Base-by-base conservation (phyloP, 2,113 vertebrate genomes). In the Cochlearius cochlearius region DNA sequence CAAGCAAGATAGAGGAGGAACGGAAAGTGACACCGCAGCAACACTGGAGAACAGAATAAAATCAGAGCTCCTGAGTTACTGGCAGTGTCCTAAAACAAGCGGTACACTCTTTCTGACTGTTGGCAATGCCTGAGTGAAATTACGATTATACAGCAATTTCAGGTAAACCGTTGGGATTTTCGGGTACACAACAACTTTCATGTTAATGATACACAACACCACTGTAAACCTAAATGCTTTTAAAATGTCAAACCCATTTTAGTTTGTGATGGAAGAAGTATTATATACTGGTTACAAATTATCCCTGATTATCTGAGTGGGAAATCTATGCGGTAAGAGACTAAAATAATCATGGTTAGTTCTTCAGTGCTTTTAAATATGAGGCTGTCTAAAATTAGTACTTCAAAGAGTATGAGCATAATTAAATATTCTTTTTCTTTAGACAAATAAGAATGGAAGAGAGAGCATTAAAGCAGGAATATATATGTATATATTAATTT, bases 401-500 rank as follows among this genome's bases (percentile, higher is more conserved):
- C 55, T 86, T 80, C 20, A 71, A 80, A 90, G 66, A 56, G 7
- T 58, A 8, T 79, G 29, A 93, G 12, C 10, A 86, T 66, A 93
- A 82, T 88, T 90, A 91, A 79, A 56, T 64, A 69, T 55, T 85
- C 7, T 62, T 87, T 88, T 84, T 41, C 43, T 68, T 90, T 66
- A 74, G 27, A 81, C 41, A 81, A 86, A 78, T 53, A 78, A 7
- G 30, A 91, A 86, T 64, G 69, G 12, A 88, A 83, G 30, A 88
- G 12, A 49, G 4, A 58, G 7, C 7, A 75, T 82, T 82, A 85
- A 96, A 76, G 18, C 10, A 66, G 19, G 18, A 75, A 59, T 69
- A 91, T 62, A 52, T 67, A 52, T 23, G 16, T 86, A 53, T 84
- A 58, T 81, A 50, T 94, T 96, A 92, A 96, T 95, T 90, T 87